phyloP scores from a whole-genome alignment of 1,140 invertebrate genomes.

The Drosophila varians region DNA sequence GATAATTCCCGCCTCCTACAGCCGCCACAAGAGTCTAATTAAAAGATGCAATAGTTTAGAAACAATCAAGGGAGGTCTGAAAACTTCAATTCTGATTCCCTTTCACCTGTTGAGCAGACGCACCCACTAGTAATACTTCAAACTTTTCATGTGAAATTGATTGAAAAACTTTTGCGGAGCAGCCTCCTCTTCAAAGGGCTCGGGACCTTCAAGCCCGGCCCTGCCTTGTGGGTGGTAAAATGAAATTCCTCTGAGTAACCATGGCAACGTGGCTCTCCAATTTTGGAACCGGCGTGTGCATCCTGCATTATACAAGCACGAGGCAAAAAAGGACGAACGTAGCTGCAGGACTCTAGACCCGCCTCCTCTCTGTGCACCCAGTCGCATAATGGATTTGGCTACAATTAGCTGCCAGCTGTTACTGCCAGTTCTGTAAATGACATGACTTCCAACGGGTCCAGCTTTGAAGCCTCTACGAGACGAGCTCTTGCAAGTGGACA shows the following conservation, averaged over 20 bases:
- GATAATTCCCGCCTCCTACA: not conserved
- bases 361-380: conserved; percentile 9
- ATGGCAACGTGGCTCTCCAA: conserved; percentile 20
- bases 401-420: conserved; percentile 59
- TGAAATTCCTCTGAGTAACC: conserved; percentile 19
- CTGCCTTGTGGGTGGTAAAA: conserved; percentile 13
- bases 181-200: conserved; percentile 15
- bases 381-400: conserved; percentile 67
- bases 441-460: conserved; percentile 40
- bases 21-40: not conserved
- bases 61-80: not conserved
- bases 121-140: conserved; percentile 15
- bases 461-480: too few species aligned
- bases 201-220: conserved; percentile 8
- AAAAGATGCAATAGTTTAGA: not conserved
- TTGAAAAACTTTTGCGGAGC: conserved; percentile 60
- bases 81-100: not conserved
- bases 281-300: conserved; percentile 21
- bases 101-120: conserved; percentile 51
- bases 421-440: conserved; percentile 20
- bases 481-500: too few species aligned
- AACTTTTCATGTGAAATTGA: conserved; percentile 71
- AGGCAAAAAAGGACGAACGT: not conserved
- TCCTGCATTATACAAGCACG: conserved; percentile 17
- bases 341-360: not conserved